A percentile compares a stretch with the other conserved stretches of the same genome.
phyloP scores from a whole-genome alignment of 2,797 vertebrate genomes.

The Alcedo quadribrachys region DNA sequence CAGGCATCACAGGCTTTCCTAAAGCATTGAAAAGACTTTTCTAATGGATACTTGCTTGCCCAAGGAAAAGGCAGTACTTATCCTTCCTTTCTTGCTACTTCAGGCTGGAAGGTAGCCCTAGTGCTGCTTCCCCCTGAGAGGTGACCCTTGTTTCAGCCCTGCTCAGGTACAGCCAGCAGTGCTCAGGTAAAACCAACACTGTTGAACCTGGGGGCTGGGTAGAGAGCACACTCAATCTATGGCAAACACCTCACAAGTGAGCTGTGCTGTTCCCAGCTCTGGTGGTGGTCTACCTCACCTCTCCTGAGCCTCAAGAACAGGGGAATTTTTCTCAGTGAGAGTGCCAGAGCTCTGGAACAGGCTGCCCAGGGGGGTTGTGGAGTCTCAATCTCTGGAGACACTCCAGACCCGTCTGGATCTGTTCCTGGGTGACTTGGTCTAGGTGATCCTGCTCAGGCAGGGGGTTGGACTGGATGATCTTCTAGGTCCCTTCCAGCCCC shows the following conservation, averaged over 20 bases:
- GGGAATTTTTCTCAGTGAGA: too few relatives aligned
- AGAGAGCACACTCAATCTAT: neutral
- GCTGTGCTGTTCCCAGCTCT: neutral
- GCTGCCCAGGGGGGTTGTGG: too few relatives aligned
- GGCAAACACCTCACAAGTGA: neutral
- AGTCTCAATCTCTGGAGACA: too few relatives aligned
- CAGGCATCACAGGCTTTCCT: neutral
- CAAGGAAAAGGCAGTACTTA: neutral
- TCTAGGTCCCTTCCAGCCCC: too few relatives aligned
- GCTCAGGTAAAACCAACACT: neutral
- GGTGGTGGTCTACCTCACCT: neutral
- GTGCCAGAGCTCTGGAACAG: too few relatives aligned
- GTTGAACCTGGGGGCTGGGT: neutral
- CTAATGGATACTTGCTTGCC: neutral
- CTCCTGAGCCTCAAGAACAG: neutral
- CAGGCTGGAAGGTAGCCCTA: neutral
- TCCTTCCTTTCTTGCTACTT: neutral
- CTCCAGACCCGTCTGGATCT: too few relatives aligned
- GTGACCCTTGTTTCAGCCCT: neutral
- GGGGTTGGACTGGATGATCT: too few relatives aligned
- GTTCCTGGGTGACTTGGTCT: too few relatives aligned
- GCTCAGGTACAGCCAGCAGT: neutral
- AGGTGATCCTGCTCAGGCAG: too few relatives aligned
- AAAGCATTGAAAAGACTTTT: neutral
- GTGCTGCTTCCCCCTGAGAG: neutral